Percentiles rank a stretch among this genome's conserved stretches.
These are phyloP conservation scores for Hypotaenidia okinawae DNA, from an alignment of 2,797 vertebrate genomes.

Conservation along the genomic window DNA sequence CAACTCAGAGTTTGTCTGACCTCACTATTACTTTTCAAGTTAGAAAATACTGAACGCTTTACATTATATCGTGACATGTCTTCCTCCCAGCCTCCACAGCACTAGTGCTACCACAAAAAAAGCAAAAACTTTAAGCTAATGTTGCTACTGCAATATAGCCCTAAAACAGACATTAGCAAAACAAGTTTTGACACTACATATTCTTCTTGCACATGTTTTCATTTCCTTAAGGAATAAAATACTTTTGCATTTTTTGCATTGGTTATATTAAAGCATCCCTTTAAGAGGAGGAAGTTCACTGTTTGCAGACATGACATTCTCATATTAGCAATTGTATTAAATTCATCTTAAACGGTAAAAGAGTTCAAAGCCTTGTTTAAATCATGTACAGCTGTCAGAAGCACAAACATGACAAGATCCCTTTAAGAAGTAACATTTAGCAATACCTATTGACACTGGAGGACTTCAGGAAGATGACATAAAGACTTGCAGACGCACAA, in stretches of 20 bases:
- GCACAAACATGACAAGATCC: neutral
- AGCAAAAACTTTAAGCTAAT: neutral
- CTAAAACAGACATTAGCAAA: neutral
- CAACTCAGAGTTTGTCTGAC: neutral
- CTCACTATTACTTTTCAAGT: neutral
- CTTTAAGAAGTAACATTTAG: conserved; percentile 24
- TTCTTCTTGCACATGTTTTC: neutral
- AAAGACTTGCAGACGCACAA: conserved; percentile 4
- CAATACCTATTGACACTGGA: neutral
- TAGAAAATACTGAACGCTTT: neutral
- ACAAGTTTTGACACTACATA: neutral
- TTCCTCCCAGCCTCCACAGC: neutral
- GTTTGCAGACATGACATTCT: neutral
- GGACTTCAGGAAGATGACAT: conserved; percentile 8
- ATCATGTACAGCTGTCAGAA: neutral
- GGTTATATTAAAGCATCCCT: neutral
- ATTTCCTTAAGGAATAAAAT: neutral
- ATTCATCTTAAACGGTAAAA: neutral
- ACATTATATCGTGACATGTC: neutral
- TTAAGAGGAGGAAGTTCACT: neutral
- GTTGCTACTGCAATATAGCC: neutral
- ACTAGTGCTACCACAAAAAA: neutral
- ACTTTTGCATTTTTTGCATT: neutral
- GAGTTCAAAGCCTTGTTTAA: neutral
- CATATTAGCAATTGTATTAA: neutral